Percentiles rank a stretch among this genome's conserved stretches.
Conservation (phyloP, 2,888 invertebrate species). For the Chymomyza fuscimana region DNA sequence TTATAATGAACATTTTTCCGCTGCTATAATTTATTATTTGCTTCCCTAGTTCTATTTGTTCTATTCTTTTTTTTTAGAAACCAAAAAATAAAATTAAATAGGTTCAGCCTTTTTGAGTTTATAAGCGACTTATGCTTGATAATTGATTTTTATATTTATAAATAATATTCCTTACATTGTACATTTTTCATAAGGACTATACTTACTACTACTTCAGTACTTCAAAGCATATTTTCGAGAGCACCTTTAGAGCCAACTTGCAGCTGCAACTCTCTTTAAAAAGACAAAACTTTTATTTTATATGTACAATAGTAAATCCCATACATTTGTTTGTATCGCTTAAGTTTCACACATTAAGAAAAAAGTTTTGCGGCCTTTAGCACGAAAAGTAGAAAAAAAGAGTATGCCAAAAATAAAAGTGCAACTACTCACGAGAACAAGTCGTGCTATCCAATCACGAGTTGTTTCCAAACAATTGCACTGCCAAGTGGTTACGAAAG, state of each 20-base stretch:
- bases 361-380: background rate
- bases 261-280: background rate
- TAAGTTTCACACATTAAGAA: background rate
- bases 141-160: no score
- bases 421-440: slow-evolving; percentile 3
- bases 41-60: no score
- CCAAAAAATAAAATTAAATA: no score
- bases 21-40: no score
- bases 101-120: no score
- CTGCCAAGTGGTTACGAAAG: slow-evolving; percentile 76
- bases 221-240: background rate
- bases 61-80: no score
- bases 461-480: slow-evolving; percentile 77
- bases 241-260: no score
- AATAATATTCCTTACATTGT: no score
- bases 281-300: background rate
- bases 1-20: no score
- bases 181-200: no score
- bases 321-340: background rate
- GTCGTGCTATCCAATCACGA: slow-evolving; percentile 57
- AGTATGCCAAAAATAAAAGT: background rate
- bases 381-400: slow-evolving; percentile 2
- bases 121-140: no score
- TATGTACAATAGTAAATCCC: background rate
- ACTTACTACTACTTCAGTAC: background rate